Evolutionary conservation across 37 sponge, comb jelly and placozoan genomes (phyloP).

Genomic region (Oopsacas minuta): DNA sequence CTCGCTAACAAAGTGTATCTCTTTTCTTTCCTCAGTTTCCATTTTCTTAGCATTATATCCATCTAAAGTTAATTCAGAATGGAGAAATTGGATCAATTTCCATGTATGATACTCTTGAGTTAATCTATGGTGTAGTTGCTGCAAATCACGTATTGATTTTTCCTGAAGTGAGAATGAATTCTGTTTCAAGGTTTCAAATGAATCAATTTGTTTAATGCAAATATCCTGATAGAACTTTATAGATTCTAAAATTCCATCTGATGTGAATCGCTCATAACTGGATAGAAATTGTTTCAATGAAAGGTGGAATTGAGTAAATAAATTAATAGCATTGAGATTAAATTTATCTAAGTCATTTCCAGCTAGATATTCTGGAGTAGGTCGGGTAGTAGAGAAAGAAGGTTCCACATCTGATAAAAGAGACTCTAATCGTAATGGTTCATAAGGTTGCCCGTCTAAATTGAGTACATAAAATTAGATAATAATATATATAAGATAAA

Average conservation of each 20-base stretch:
- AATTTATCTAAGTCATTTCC: neutral
- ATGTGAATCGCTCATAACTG: neutral
- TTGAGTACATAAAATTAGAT: too few relatives aligned
- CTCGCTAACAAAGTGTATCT: neutral
- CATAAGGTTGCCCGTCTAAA: neutral
- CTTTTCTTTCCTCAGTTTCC: neutral
- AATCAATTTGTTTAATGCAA: neutral
- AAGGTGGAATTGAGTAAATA: neutral
- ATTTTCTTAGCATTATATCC: neutral
- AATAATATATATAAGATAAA: too few relatives aligned
- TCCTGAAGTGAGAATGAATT: neutral
- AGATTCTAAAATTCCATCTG: neutral
- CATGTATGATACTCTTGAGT: neutral
- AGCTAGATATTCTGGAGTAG: neutral
- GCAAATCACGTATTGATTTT: neutral
- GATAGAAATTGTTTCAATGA: neutral
- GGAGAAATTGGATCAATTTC: neutral
- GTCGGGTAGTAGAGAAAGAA: neutral
- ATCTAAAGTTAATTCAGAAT: neutral
- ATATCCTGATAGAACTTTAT: neutral
- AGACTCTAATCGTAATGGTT: neutral
- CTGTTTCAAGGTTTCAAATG: neutral
- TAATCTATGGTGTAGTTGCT: neutral
- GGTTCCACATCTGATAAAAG: neutral
- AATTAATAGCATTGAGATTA: neutral